phyloP scores from a whole-genome alignment of 2,888 invertebrate species.

The Trachelus tabidus region DNA sequence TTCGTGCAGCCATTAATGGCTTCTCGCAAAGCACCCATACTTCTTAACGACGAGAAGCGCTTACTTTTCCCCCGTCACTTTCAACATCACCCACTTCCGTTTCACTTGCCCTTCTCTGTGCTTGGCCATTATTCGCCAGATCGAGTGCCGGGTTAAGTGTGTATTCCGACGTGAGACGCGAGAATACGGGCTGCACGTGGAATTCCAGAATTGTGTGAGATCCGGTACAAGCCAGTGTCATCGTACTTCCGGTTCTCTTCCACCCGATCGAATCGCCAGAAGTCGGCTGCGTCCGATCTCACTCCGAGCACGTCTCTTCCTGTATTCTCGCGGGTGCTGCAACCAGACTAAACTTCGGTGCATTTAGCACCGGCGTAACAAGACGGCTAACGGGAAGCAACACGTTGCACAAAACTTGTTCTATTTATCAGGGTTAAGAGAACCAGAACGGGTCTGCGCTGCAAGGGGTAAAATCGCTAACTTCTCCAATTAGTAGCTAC shows the following conservation, averaged over 20 bases:
- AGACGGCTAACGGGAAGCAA: constrained; percentile 41
- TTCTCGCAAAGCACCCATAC: background rate
- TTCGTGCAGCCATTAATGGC: background rate
- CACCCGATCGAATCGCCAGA: background rate
- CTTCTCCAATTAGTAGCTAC: constrained; percentile 1
- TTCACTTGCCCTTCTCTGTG: background rate
- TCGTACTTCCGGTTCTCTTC: background rate
- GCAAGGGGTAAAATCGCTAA: constrained; percentile 1
- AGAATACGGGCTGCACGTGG: too few relatives aligned
- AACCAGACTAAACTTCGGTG: constrained; percentile 31
- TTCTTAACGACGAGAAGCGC: background rate
- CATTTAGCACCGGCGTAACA: constrained; percentile 32
- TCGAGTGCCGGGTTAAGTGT: background rate
- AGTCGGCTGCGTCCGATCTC: background rate
- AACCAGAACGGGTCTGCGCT: background rate
- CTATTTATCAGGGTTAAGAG: constrained; percentile 49
- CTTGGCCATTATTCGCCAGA: background rate
- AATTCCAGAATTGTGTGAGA: background rate
- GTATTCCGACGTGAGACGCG: background rate
- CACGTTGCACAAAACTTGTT: constrained; percentile 51
- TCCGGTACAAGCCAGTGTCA: background rate
- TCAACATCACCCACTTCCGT: background rate
- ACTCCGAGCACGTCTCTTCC: background rate
- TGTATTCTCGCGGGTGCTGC: background rate
- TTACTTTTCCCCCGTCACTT: background rate